Conservation (phyloP, 2,888 invertebrate species). For the Alsophila aescularia region DNA sequence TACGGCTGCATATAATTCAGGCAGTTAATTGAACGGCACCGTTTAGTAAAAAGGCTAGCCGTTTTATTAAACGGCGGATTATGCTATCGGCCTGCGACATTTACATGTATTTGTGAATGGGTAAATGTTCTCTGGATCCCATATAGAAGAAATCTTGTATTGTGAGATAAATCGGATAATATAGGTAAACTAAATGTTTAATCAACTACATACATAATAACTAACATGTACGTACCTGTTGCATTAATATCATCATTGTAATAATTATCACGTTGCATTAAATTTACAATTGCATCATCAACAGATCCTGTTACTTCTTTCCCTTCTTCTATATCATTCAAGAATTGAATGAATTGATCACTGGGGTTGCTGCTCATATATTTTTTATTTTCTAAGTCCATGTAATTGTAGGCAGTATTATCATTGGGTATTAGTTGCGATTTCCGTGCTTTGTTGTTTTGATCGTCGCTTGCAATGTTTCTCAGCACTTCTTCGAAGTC, state of each 20-base stretch:
- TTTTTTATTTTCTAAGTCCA: constrained; percentile 38
- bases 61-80: no score
- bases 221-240: constrained; percentile 4
- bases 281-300: constrained; percentile 38
- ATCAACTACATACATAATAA: background rate
- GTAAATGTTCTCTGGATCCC: no score
- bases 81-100: no score
- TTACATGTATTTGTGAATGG: no score
- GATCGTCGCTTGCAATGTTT: constrained; percentile 44
- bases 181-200: background rate
- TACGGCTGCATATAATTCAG: no score
- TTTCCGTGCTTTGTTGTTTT: constrained; percentile 43
- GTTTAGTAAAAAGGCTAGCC: no score
- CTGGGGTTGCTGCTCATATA: constrained; percentile 23
- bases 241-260: background rate
- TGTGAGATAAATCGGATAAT: no score
- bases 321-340: constrained; percentile 30
- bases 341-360: constrained; percentile 24
- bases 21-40: no score
- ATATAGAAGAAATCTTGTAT: no score
- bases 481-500: constrained; percentile 58
- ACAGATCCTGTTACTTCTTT: constrained; percentile 32
- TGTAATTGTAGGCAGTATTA: constrained; percentile 30
- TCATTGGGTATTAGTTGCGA: constrained; percentile 26
- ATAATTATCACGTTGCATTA: constrained; percentile 28